Conservation (phyloP, 2,888 invertebrate species). For the Dynastes hyllus region DNA sequence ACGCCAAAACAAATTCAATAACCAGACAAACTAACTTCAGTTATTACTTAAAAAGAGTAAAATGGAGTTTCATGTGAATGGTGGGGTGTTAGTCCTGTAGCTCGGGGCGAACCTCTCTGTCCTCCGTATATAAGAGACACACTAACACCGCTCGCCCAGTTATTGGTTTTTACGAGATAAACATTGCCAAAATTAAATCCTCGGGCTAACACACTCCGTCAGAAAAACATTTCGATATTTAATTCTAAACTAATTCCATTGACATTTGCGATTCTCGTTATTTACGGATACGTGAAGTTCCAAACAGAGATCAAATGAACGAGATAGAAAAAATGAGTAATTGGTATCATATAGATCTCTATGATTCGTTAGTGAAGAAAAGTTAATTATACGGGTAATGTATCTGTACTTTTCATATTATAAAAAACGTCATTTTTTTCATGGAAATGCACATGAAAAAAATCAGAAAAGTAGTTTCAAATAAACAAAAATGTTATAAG, state of each 20-base stretch:
- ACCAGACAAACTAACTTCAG: conserved; percentile 64
- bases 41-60: conserved; percentile 66
- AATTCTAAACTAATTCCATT: conserved; percentile 69
- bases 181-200: conserved; percentile 71
- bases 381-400: conserved; percentile 3
- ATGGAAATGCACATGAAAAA: no score
- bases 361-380: background rate
- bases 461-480: no score
- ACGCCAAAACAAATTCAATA: conserved; percentile 60
- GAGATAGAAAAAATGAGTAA: background rate
- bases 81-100: conserved; percentile 58
- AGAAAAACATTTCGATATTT: conserved; percentile 71
- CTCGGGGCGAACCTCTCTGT: conserved; percentile 57
- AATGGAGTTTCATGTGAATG: conserved; percentile 67
- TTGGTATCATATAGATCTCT: background rate
- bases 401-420: background rate
- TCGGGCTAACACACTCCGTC: conserved; percentile 68
- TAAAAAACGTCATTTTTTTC: no score
- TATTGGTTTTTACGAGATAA: conserved; percentile 72
- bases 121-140: conserved; percentile 59
- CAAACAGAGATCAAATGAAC: conserved; percentile 4
- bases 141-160: conserved; percentile 62
- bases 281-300: conserved; percentile 22
- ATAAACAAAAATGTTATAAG: no score
- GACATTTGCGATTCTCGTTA: conserved; percentile 56